Percentiles rank a stretch among this genome's conserved stretches.
phyloP scores from a whole-genome alignment of 2,888 invertebrate genomes.

The Matsumyia berberina region DNA sequence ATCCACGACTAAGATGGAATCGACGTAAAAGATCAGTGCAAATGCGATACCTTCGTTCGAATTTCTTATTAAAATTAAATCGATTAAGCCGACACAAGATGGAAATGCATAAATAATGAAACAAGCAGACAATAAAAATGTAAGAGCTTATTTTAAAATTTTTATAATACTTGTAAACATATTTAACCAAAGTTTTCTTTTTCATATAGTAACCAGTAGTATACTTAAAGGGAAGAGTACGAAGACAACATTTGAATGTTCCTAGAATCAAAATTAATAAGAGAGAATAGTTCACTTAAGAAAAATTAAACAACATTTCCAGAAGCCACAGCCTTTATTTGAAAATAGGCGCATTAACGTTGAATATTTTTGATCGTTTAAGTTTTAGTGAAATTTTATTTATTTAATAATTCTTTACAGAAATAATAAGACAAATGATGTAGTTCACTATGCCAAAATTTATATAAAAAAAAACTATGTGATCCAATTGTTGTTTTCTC shows the following conservation, averaged over 20 bases:
- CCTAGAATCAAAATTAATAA: slow-evolving; percentile 28
- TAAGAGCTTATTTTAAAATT: background rate
- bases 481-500: too few species aligned
- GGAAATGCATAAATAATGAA: background rate
- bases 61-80: slow-evolving; percentile 80
- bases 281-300: background rate
- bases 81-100: slow-evolving; percentile 66
- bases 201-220: background rate
- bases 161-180: background rate
- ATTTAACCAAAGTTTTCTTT: background rate
- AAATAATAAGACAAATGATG: too few species aligned
- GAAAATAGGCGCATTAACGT: too few species aligned
- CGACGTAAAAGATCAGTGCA: slow-evolving; percentile 86
- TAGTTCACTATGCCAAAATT: too few species aligned
- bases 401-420: too few species aligned
- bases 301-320: too few species aligned
- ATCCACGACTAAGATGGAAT: slow-evolving; percentile 94
- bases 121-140: background rate
- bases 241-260: slow-evolving; percentile 38
- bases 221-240: slow-evolving; percentile 6
- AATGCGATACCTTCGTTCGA: slow-evolving; percentile 80
- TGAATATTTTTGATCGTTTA: too few species aligned
- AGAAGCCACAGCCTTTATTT: too few species aligned
- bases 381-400: too few species aligned
- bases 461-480: too few species aligned